Evolutionary conservation across 2,888 invertebrate genomes (phyloP), one percentile per base, ranked within the genome.

Genomic region (Phragmatobia fuliginosa): DNA sequence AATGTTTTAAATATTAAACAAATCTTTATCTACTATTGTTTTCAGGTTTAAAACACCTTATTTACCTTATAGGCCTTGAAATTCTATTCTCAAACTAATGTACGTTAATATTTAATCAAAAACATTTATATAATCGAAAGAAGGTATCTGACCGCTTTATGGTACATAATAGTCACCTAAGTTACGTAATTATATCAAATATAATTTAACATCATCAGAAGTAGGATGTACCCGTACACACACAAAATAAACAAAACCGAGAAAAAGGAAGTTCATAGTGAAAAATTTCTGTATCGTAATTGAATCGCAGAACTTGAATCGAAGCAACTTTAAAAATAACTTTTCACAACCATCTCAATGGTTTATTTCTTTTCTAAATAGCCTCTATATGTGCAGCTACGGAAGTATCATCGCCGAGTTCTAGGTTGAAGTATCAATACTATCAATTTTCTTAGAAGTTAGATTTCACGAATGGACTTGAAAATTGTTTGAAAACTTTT

Each of bases 321-420:
- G 11, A 52, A 25, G 14, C 3, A 11, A 49, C 21, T 28, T 38
- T 62, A 62, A 62, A 16, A 18, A 38, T 38, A 28, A 62, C 28
- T 38, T 61, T 61, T 61, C 61, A 61, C 8, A 38, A 25, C 25
- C 18, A 38, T 38, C 38, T 36, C 16, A 25, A 25, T 18, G 28
- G 38, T 38, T 28, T 25, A 38, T 61, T 60, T 28, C 38, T 62
- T 62, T 38, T 62, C 62, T 41, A 41, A 41, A 41, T 62, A 62
- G 6, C 25, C 21, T 41, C 25, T 62, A 28, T 28, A 38, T 21
- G 28, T 41, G 21, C 21, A 28, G 28, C 16, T 2, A 11, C 18
- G 21, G 21, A 10, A 41, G 41, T 28, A 10, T 28, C 38, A 18
- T 21, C 28, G 21, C 21, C 38, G 28, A 62, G 62, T 62, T 28